Percentiles rank a stretch among this genome's conserved stretches.
Evolutionary conservation across 2,113 vertebrate species (phyloP).

Genomic region (Sclerurus mexicanus): DNA sequence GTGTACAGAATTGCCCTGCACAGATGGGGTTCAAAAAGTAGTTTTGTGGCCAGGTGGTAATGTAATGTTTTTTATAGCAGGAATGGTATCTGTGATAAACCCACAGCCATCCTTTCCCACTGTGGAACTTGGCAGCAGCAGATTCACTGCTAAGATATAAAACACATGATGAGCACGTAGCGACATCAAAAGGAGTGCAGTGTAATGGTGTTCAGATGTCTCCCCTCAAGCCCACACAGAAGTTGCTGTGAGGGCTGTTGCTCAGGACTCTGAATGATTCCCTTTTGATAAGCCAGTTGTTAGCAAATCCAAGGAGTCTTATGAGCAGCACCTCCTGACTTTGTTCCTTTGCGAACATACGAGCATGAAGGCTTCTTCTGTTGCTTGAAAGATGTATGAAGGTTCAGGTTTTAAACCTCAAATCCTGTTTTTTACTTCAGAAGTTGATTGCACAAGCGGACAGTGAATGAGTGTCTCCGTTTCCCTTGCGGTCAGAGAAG

Average conservation of each 20-base stretch:
- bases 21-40: neutral
- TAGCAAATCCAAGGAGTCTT: conserved; percentile 28
- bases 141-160: neutral
- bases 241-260: neutral
- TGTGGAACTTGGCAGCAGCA: neutral
- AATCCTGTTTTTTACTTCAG: conserved; percentile 46
- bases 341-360: neutral
- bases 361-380: conserved; percentile 45
- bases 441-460: conserved; percentile 52
- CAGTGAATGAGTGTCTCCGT: conserved; percentile 43
- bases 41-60: neutral
- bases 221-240: neutral
- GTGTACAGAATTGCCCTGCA: neutral
- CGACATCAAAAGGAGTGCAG: conserved; percentile 30
- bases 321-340: conserved; percentile 55
- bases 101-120: neutral
- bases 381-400: conserved; percentile 26
- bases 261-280: neutral
- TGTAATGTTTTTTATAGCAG: neutral
- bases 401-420: conserved; percentile 55
- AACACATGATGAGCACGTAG: conserved; percentile 13
- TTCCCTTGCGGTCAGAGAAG: conserved; percentile 54
- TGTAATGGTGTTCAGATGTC: conserved; percentile 37
- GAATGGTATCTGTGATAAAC: neutral
- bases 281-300: neutral